phyloP scores from a whole-genome alignment of 2,888 invertebrate species.

The Theodoxus fluviatilis region DNA sequence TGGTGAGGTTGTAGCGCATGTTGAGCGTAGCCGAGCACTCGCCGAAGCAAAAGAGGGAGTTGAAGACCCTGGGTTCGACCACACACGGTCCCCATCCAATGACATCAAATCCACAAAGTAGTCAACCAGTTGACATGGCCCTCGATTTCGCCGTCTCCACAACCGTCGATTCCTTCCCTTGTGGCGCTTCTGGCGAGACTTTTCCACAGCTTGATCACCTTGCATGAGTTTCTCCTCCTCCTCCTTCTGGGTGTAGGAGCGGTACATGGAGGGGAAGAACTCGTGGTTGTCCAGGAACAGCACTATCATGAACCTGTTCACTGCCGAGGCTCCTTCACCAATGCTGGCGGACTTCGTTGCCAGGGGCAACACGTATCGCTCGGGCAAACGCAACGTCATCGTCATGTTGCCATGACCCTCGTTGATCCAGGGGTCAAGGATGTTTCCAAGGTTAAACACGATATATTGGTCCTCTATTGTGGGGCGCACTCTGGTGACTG shows the following conservation, averaged over 20 bases:
- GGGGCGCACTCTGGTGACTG: constrained; percentile 22
- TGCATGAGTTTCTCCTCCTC: too few relatives aligned
- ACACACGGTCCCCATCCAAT: constrained; percentile 60
- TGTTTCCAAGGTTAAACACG: constrained; percentile 32
- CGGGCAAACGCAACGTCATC: constrained; percentile 25
- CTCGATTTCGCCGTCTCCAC: constrained; percentile 33
- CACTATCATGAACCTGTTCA: too few relatives aligned
- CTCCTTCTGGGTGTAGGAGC: constrained; percentile 28
- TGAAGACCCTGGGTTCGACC: constrained; percentile 53
- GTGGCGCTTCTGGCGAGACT: background rate
- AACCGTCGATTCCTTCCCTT: constrained; percentile 26
- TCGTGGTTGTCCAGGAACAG: too few relatives aligned
- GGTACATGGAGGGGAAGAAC: constrained; percentile 37
- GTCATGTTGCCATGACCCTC: constrained; percentile 37
- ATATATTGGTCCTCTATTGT: constrained; percentile 24
- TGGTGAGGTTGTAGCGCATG: constrained; percentile 47
- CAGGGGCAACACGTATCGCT: background rate
- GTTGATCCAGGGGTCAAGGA: constrained; percentile 32
- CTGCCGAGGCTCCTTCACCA: too few relatives aligned
- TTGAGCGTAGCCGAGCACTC: constrained; percentile 50
- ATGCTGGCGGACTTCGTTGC: background rate
- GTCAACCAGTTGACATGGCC: constrained; percentile 40
- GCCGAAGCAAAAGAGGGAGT: constrained; percentile 53
- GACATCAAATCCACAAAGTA: constrained; percentile 52
- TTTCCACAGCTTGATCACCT: too few relatives aligned